phyloP scores from a whole-genome alignment of 2,797 vertebrate genomes.

The Hemitrygon akajei region DNA sequence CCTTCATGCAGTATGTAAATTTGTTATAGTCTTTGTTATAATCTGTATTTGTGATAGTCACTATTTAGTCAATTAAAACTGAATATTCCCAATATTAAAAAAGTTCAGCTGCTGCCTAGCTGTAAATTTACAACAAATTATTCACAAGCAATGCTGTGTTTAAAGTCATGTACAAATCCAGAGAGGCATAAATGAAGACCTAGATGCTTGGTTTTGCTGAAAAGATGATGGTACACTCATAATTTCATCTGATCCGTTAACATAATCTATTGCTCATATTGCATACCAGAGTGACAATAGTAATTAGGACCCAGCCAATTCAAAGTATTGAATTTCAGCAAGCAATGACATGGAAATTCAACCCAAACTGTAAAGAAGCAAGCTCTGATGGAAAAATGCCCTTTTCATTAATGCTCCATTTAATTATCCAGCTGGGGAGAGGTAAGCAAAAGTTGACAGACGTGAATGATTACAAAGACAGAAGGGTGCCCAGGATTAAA shows the following conservation, averaged over 20 bases:
- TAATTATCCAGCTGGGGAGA: background rate
- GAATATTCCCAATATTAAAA: background rate
- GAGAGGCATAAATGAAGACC: background rate
- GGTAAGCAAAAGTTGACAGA: background rate
- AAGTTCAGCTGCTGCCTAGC: conserved; percentile 44
- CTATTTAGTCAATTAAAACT: background rate
- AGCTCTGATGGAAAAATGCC: background rate
- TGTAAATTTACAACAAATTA: conserved; percentile 52
- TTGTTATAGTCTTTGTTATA: too few relatives aligned
- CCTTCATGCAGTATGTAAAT: background rate
- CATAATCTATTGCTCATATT: background rate
- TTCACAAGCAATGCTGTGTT: conserved; percentile 49
- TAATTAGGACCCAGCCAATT: background rate
- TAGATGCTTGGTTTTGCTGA: background rate
- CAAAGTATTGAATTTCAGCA: background rate
- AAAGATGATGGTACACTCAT: background rate
- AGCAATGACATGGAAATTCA: background rate
- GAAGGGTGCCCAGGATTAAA: background rate
- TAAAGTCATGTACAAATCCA: background rate
- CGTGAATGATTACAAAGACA: background rate
- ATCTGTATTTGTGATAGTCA: background rate
- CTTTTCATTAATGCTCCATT: background rate
- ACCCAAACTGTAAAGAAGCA: background rate
- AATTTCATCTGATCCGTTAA: background rate
- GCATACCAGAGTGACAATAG: background rate